These are phyloP conservation scores for Mycetomoellerius zeteki DNA, from an alignment of 1,140 invertebrate genomes.

Conservation along the genomic window DNA sequence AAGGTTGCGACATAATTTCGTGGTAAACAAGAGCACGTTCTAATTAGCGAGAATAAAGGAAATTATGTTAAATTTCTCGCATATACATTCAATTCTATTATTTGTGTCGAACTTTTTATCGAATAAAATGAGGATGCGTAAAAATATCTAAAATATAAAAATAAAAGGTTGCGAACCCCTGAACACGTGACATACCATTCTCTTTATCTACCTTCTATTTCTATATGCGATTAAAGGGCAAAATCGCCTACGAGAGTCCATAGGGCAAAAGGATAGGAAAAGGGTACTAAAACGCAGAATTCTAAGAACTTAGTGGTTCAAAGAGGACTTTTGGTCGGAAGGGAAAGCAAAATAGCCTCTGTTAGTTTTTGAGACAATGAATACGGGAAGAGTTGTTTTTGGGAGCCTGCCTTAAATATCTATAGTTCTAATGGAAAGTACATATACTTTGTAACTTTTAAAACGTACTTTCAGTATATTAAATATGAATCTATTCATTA, in stretches of 20 bases:
- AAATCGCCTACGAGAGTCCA: constrained; percentile 28
- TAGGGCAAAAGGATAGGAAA: constrained; percentile 15
- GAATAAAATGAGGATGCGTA: background rate
- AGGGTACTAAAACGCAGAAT: constrained; percentile 38
- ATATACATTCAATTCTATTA: constrained; percentile 1
- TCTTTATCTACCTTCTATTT: constrained; percentile 36
- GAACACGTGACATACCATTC: background rate
- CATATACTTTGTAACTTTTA: background rate
- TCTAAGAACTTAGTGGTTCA: constrained; percentile 39
- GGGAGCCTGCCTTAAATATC: constrained; percentile 8
- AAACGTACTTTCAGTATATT: constrained; percentile 2
- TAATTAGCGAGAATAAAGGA: background rate
- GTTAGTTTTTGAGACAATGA: constrained; percentile 41
- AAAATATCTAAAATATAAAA: background rate
- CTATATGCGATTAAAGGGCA: constrained; percentile 28
- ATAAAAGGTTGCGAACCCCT: constrained; percentile 29
- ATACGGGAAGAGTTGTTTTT: constrained; percentile 28
- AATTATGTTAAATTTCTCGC: constrained; percentile 17
- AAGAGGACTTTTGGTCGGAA: constrained; percentile 11
- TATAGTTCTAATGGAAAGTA: background rate
- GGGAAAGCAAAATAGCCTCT: constrained; percentile 43
- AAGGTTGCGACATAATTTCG: background rate
- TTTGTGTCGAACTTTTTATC: background rate
- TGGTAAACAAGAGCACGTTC: background rate
- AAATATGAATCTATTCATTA: background rate